Percentiles rank a stretch among this genome's conserved stretches.
Evolutionary conservation across 2,113 vertebrate genomes (phyloP).

Genomic region (Thomomys bottae): DNA sequence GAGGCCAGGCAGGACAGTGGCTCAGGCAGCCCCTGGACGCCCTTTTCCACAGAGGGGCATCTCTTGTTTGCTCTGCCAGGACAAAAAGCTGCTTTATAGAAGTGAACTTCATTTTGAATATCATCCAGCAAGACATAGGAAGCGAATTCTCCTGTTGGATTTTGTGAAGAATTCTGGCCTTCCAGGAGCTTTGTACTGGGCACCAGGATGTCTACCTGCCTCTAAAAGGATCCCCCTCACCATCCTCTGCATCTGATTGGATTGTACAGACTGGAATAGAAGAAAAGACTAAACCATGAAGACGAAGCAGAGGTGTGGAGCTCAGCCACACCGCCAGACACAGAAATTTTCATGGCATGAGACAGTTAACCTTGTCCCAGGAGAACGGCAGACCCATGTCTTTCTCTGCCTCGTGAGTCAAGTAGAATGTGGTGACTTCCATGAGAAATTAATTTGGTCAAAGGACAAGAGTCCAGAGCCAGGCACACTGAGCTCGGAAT

Average conservation of each 20-base stretch:
- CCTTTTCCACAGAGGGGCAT: too few relatives aligned
- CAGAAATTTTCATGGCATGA: accelerated
- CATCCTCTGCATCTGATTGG: background rate
- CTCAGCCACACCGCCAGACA: accelerated
- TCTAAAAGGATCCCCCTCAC: background rate
- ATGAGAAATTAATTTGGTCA: background rate
- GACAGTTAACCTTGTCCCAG: accelerated
- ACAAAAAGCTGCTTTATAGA: accelerated
- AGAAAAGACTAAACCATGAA: background rate
- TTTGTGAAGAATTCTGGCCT: background rate
- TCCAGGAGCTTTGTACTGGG: background rate
- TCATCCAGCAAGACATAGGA: background rate
- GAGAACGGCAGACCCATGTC: background rate
- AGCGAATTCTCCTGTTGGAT: accelerated
- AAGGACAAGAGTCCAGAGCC: background rate
- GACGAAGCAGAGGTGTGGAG: accelerated
- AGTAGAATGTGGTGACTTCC: background rate
- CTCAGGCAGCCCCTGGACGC: accelerated
- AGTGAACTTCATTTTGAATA: background rate
- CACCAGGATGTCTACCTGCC: background rate
- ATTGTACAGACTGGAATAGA: background rate
- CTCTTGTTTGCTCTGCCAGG: background rate
- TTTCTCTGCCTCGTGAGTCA: background rate
- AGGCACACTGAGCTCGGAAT: background rate
- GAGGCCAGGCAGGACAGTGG: background rate